These are phyloP conservation scores for Lathronympha strigana DNA, from an alignment of 2,888 invertebrate genomes.

Conservation along the genomic window DNA sequence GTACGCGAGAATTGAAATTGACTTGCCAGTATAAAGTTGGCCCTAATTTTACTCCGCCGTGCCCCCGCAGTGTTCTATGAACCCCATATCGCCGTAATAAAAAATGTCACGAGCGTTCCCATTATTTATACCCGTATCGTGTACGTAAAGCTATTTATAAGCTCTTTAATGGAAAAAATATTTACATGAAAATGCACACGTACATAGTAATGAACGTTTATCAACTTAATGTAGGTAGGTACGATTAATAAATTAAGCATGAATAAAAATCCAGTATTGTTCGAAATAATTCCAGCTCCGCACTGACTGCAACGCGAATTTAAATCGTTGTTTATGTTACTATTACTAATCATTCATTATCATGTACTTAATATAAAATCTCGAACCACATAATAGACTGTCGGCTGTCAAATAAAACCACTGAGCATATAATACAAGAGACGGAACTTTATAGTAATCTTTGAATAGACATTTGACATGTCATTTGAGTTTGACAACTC, in stretches of 20 bases:
- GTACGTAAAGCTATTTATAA: slow-evolving; percentile 26
- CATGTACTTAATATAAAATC: background rate
- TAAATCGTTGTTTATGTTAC: background rate
- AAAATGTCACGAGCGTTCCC: slow-evolving; percentile 25
- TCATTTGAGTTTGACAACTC: too few relatives aligned
- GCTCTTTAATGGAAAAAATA: slow-evolving; percentile 14
- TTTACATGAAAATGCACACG: slow-evolving; percentile 9
- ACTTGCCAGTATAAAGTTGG: slow-evolving; percentile 29
- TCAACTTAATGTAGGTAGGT: background rate
- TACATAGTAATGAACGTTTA: background rate
- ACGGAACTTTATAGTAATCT: too few relatives aligned
- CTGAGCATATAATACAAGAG: too few relatives aligned
- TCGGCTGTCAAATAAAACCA: background rate
- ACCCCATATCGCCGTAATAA: slow-evolving; percentile 24
- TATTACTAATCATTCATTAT: background rate
- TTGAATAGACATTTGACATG: too few relatives aligned
- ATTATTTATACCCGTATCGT: slow-evolving; percentile 29
- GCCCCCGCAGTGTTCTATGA: slow-evolving; percentile 11
- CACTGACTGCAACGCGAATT: background rate
- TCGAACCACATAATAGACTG: background rate
- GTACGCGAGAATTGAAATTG: slow-evolving; percentile 26
- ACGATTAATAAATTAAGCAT: background rate
- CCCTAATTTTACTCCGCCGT: slow-evolving; percentile 5
- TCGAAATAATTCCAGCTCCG: background rate
- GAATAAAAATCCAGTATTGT: background rate